phyloP scores from a whole-genome alignment of 2,113 vertebrate genomes.

The Mesoclemmys tuberculata region DNA sequence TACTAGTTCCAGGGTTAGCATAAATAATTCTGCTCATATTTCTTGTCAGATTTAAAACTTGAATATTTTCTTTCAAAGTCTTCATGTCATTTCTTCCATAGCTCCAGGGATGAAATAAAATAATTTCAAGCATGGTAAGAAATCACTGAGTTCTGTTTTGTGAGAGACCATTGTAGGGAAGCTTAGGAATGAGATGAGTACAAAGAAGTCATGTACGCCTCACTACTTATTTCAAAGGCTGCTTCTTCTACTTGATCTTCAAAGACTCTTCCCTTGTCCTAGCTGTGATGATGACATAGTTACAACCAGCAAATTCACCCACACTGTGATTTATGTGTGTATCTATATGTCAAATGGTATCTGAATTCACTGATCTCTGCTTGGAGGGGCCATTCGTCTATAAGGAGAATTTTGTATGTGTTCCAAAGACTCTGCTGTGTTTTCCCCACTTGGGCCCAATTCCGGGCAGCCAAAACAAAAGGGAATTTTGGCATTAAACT shows the following conservation, averaged over 20 bases:
- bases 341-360: background rate
- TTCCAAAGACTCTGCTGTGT: background rate
- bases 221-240: constrained; percentile 13
- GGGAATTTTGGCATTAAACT: background rate
- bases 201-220: background rate
- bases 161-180: background rate
- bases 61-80: constrained; percentile 33
- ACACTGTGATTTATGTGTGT: background rate
- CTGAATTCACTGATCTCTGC: background rate
- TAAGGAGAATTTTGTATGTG: background rate
- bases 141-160: constrained; percentile 29
- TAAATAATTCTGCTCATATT: constrained; percentile 37
- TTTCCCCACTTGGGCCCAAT: background rate
- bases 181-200: background rate
- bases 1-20: constrained; percentile 18
- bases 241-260: constrained; percentile 32
- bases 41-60: constrained; percentile 25
- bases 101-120: constrained; percentile 40
- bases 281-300: background rate
- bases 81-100: constrained; percentile 16
- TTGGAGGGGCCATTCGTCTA: background rate
- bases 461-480: background rate
- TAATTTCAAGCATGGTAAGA: constrained; percentile 22
- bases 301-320: background rate
- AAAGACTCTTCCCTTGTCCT: constrained; percentile 22